Evolutionary conservation across 2,888 invertebrate genomes (phyloP), one percentile per base, ranked within the genome.

Genomic region (Drosophila sordidula): DNA sequence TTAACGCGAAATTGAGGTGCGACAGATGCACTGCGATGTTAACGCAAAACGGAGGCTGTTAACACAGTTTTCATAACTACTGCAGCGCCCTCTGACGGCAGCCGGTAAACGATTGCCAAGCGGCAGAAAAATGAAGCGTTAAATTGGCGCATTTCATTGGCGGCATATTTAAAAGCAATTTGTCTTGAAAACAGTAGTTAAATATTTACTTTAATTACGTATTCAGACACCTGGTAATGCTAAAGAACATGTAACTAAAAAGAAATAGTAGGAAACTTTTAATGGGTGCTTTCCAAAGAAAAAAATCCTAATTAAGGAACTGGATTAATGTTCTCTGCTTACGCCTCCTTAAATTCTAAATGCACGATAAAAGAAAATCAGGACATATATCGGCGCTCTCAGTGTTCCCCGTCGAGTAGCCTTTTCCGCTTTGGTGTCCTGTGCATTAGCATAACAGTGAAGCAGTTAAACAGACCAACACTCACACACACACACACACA

Each of bases 321-420:
- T 18, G 18, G 2, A 18, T 18, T 1, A 2, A 18, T 1, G 18
- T 18, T 18, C 18, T 18, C 2, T 26, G 26, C 26, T 26, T 26
- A 26, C 26, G 6, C 26, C 2, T 4, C 26, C 2, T 2, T 9
- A n/a, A n/a, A 29, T 29, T 9, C 3, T 9, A 25, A 34, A 22
- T n/a, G 61, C 11, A 51, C 18, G 42, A 62, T 29, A 63, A 56
- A 52, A 14, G 26, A 52, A 69, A 69, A 69, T 69, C 70, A 62
- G 22, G 25, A n/a, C 5, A 51, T 26, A 47, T 11, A 49, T 44
- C 22, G 26, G 29, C 25, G 50, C 25, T 25, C 41, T 8, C 11
- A 32, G 47, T 55, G 46, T 25, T 55, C 50, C 25, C 45, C 54
- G 39, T 29, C 41, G 14, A 22, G 45, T 58, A 42, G 68, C 39